phyloP scores from a whole-genome alignment of 2,113 vertebrate genomes.

The Cryptoleucopteryx plumbea region DNA sequence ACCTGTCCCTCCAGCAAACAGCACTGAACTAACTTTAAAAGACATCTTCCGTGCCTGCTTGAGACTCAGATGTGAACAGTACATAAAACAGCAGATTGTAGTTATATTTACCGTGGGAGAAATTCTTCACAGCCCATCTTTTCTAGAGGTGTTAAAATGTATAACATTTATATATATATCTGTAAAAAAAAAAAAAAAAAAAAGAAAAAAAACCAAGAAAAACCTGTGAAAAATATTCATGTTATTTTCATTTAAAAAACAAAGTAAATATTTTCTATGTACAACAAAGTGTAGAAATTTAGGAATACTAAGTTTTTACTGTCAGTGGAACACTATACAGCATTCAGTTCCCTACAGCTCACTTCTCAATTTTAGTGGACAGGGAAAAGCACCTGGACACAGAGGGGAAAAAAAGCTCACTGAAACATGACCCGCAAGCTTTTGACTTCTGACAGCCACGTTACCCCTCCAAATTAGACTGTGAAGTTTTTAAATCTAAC shows the following conservation, averaged over 20 bases:
- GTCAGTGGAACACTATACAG: not conserved
- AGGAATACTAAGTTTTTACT: not conserved
- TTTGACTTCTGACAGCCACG: not conserved
- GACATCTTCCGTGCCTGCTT: not conserved
- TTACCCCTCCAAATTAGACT: not conserved
- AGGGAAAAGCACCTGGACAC: not conserved
- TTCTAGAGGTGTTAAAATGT: constrained; percentile 81
- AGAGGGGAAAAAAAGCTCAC: not conserved
- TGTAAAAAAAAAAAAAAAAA: constrained; percentile 40
- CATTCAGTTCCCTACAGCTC: not conserved
- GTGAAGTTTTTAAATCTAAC: not conserved
- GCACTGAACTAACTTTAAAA: not conserved
- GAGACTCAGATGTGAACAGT: not conserved
- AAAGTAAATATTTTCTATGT: not conserved
- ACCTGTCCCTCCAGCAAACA: not conserved
- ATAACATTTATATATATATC: constrained; percentile 91
- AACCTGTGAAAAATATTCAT: not conserved
- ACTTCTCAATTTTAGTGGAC: not conserved
- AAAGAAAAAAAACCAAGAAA: not conserved
- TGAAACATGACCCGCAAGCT: not conserved
- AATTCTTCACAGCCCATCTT: constrained; percentile 84
- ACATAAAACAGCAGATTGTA: not conserved
- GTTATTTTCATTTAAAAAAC: not conserved
- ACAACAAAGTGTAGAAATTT: not conserved
- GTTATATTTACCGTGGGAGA: constrained; percentile 78